Conservation (phyloP, 1,140 invertebrate species). For the Brachionus rubens region DNA sequence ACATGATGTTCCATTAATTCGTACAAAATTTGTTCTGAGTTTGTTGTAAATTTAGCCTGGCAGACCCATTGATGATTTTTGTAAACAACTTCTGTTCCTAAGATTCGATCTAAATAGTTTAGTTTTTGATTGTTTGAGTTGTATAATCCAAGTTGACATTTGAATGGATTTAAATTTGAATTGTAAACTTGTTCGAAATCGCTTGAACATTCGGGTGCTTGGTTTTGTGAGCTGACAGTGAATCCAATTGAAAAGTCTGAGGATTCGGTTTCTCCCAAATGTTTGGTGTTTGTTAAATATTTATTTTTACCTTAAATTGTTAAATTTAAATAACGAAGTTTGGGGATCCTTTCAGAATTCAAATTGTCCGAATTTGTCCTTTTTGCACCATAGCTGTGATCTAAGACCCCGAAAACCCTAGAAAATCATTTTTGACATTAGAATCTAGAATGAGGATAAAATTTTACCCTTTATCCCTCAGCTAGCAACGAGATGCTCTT, state of each 20-base stretch:
- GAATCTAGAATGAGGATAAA: no score
- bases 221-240: background rate
- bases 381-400: no score
- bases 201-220: background rate
- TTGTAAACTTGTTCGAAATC: background rate
- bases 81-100: background rate
- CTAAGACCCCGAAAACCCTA: no score
- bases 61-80: conserved; percentile 1
- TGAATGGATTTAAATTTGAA: background rate
- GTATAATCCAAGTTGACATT: background rate
- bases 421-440: background rate
- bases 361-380: no score
- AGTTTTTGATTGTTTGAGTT: background rate
- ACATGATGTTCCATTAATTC: conserved; percentile 1
- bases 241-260: background rate
- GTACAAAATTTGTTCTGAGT: background rate
- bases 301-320: background rate
- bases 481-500: no score
- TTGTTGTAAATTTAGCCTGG: background rate
- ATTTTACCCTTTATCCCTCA: no score
- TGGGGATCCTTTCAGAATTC: no score
- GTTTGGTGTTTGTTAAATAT: background rate
- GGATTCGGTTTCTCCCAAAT: background rate
- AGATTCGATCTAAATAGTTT: background rate
- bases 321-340: no score